These are phyloP conservation scores for Protobothrops mucrosquamatus DNA, from an alignment of 2,113 vertebrate genomes.

Conservation along the genomic window DNA sequence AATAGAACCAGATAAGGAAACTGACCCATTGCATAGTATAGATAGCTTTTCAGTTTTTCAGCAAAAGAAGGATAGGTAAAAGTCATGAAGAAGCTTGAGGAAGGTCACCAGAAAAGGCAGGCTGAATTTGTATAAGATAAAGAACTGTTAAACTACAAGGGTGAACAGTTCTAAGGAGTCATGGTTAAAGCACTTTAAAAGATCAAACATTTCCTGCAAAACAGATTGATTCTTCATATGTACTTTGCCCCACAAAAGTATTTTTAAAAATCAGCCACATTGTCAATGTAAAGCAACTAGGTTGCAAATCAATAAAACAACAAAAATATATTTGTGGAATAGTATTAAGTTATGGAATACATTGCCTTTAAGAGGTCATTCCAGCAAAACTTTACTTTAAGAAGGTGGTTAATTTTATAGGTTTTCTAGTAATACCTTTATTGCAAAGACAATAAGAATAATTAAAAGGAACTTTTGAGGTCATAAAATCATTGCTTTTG, in stretches of 20 bases:
- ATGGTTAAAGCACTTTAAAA: background rate
- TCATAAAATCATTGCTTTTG: background rate
- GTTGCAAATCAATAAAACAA: slow-evolving; percentile 23
- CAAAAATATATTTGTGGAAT: slow-evolving; percentile 4
- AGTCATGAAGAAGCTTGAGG: background rate
- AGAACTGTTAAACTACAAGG: background rate
- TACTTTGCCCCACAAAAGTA: background rate
- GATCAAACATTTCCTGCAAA: slow-evolving; percentile 17
- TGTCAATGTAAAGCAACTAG: slow-evolving; percentile 3
- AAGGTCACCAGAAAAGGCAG: background rate
- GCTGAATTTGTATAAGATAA: slow-evolving; percentile 13
- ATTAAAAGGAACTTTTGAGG: background rate
- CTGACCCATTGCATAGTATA: background rate
- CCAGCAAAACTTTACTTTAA: background rate
- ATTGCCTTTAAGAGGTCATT: slow-evolving; percentile 2
- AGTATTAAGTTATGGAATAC: slow-evolving; percentile 15
- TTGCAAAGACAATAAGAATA: slow-evolving; percentile 5
- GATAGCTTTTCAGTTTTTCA: background rate
- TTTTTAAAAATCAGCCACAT: background rate
- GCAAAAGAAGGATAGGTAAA: background rate
- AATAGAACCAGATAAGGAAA: background rate
- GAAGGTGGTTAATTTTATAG: background rate
- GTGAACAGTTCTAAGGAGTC: background rate
- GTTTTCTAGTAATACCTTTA: slow-evolving; percentile 5
- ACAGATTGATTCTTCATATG: slow-evolving; percentile 1